Conservation (phyloP, 2,888 invertebrate species). For the Myathropa florea region DNA sequence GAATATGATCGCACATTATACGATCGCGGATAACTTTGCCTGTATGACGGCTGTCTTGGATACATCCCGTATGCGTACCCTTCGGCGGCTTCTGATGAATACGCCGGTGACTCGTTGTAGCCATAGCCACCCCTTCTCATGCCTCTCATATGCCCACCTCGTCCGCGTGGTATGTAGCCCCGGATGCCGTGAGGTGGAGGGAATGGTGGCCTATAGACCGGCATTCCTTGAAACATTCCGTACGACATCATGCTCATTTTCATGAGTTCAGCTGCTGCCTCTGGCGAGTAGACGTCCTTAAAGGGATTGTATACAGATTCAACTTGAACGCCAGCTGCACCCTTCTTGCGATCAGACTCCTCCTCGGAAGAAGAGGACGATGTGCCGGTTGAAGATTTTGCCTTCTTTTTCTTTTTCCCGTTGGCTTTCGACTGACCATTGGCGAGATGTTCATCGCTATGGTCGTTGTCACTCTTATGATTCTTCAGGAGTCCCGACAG, state of each 20-base stretch:
- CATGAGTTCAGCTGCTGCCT: constrained; percentile 78
- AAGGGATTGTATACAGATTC: constrained; percentile 75
- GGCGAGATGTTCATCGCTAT: constrained; percentile 73
- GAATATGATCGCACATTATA: constrained; percentile 73
- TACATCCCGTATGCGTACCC: not conserved
- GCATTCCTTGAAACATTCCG: constrained; percentile 78
- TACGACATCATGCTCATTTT: constrained; percentile 79
- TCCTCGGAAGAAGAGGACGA: constrained; percentile 75
- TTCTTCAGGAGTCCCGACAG: constrained; percentile 75
- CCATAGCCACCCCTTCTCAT: constrained; percentile 79
- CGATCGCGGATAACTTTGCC: not conserved
- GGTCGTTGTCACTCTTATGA: constrained; percentile 71
- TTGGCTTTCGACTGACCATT: constrained; percentile 72
- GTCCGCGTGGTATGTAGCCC: constrained; percentile 78
- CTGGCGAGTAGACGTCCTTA: constrained; percentile 76
- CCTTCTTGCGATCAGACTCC: constrained; percentile 3
- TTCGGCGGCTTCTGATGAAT: not conserved
- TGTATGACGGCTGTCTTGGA: not conserved
- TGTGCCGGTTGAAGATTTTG: constrained; percentile 72
- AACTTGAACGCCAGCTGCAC: constrained; percentile 72
- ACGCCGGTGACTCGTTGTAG: constrained; percentile 72
- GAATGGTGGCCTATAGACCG: constrained; percentile 75
- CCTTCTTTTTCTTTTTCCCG: constrained; percentile 73
- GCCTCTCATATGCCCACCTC: constrained; percentile 80
- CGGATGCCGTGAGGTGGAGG: constrained; percentile 75